Evolutionary conservation across 2,888 invertebrate genomes (phyloP), one percentile per base, ranked within the genome.

Genomic region (Malthinus seriepunctatus): DNA sequence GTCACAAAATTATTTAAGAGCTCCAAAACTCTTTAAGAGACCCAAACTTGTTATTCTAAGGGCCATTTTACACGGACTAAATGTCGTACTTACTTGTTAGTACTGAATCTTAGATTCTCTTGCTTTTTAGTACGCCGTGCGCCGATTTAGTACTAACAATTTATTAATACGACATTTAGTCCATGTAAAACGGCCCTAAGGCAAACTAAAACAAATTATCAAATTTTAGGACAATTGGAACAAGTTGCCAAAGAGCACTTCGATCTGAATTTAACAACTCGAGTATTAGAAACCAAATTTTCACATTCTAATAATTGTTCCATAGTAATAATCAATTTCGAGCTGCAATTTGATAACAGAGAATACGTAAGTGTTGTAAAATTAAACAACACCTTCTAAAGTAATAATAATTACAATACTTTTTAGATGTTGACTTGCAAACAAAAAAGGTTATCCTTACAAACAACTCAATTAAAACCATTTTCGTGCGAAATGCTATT

Each of bases 171-270:
- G n/a, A n/a, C n/a, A n/a, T n/a, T n/a, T n/a, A n/a, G n/a, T n/a
- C n/a, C n/a, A n/a, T n/a, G n/a, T n/a, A n/a, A n/a, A n/a, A n/a
- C n/a, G n/a, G n/a, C n/a, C n/a, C n/a, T n/a, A n/a, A n/a, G n/a
- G n/a, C n/a, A n/a, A n/a, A 8, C 8, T 2, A 8, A 38, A 38
- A 12, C 1, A 11, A 12, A 12, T 3, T 38, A 15, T 14, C 8
- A 2, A 5, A n/a, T 42, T 70, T 12, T 76, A 87, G 93, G 96
- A 31, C 95, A 95, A 76, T 81, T 97, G 68, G 87, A 89, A 61
- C 91, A 95, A 78, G 91, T 95, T 70, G 95, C 95, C 0, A 84
- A 86, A 60, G 88, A 90, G 64, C 88, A 94, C 68, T 96, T 93
- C 78, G 85, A 89, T 64, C 83, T 89, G 55, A 79, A 83, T 48